A percentile compares a stretch with the other conserved stretches of the same genome.
Evolutionary conservation across 2,888 invertebrate species (phyloP).

Genomic region (Argyresthia albistria): DNA sequence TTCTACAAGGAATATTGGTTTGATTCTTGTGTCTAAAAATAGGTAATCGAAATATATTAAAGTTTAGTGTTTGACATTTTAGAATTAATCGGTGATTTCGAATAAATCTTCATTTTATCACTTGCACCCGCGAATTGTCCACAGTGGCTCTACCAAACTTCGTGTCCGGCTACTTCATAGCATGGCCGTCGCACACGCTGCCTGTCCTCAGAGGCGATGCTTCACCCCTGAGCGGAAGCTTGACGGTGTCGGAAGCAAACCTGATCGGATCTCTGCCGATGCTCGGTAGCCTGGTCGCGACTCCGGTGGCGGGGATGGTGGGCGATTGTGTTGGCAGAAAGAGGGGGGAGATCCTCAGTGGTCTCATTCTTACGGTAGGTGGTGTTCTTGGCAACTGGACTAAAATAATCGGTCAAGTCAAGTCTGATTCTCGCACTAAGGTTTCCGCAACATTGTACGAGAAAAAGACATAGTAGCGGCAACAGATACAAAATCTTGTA

Average conservation of each 20-base stretch:
- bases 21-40: too few relatives aligned
- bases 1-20: too few relatives aligned
- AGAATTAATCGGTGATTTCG: too few relatives aligned
- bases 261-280: not conserved
- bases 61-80: too few relatives aligned
- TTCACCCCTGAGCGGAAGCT: not conserved
- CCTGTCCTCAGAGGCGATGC: not conserved
- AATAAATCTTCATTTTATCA: too few relatives aligned
- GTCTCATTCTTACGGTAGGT: not conserved
- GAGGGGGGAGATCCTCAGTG: not conserved
- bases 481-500: too few relatives aligned
- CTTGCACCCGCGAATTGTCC: not conserved
- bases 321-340: not conserved
- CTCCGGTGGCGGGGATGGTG: not conserved
- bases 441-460: too few relatives aligned
- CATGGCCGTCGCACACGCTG: not conserved
- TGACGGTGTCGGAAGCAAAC: not conserved
- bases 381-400: not conserved
- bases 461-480: too few relatives aligned
- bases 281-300: not conserved
- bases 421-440: too few relatives aligned
- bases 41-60: too few relatives aligned
- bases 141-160: not conserved
- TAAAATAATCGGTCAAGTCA: not conserved
- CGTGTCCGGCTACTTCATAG: not conserved